phyloP scores from a whole-genome alignment of 2,113 vertebrate genomes.

The Ancistrus triradiatus region DNA sequence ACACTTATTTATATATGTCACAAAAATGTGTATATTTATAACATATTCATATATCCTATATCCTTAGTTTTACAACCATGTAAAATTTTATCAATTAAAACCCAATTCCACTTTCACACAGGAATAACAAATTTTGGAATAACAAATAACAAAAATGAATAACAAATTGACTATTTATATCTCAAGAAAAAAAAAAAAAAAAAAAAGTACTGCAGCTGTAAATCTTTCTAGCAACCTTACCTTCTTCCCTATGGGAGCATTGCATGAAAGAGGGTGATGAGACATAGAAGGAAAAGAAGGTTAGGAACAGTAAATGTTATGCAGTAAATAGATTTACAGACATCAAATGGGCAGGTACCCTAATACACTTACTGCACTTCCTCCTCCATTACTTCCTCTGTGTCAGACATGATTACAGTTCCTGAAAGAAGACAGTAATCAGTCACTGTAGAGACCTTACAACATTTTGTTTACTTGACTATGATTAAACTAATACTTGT shows the following conservation, averaged over 20 bases:
- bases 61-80: no score
- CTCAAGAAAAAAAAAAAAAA: not conserved
- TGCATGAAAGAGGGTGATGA: not conserved
- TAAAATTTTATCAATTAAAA: no score
- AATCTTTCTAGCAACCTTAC: conserved; percentile 41
- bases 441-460: no score
- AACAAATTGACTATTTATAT: not conserved
- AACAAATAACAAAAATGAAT: not conserved
- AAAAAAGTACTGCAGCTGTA: no score
- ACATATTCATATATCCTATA: no score
- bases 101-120: no score
- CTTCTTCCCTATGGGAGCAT: conserved; percentile 55
- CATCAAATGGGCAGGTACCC: not conserved
- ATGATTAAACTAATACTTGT: no score
- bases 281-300: not conserved
- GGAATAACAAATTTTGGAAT: not conserved
- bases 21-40: no score
- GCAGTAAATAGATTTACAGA: no score
- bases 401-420: conserved; percentile 53
- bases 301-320: not conserved
- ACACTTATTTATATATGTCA: no score
- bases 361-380: conserved; percentile 58
- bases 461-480: no score
- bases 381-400: conserved; percentile 48
- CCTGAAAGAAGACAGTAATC: conserved; percentile 14